A percentile compares a stretch with the other conserved stretches of the same genome.
Conservation (phyloP, 2,888 invertebrate species). For the Platycnemis pennipes region DNA sequence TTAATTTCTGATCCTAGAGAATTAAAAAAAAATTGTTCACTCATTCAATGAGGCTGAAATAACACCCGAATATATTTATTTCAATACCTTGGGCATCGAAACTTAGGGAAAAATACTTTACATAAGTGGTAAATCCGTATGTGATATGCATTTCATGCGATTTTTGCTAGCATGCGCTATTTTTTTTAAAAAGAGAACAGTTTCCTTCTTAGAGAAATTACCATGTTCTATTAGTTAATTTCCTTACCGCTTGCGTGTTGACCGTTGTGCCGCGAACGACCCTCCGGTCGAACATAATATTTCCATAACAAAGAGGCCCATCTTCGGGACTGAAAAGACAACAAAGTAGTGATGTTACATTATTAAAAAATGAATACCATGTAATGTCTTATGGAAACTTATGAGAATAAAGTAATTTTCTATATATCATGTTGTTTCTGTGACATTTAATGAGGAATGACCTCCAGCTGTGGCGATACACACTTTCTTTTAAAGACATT, state of each 20-base stretch:
- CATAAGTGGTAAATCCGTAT: neutral
- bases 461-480: too few relatives aligned
- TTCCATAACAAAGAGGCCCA: constrained; percentile 83
- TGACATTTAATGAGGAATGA: too few relatives aligned
- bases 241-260: constrained; percentile 58
- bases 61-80: neutral
- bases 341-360: neutral
- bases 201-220: neutral
- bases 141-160: constrained; percentile 22
- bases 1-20: too few relatives aligned
- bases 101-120: neutral
- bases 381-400: too few relatives aligned
- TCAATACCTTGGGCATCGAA: neutral
- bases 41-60: neutral
- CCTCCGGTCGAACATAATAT: constrained; percentile 94
- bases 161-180: neutral
- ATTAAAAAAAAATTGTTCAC: too few relatives aligned
- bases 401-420: too few relatives aligned
- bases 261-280: constrained; percentile 89
- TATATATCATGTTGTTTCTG: too few relatives aligned
- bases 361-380: too few relatives aligned
- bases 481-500: too few relatives aligned
- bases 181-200: neutral
- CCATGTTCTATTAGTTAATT: neutral
- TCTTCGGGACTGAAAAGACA: constrained; percentile 79